Base-by-base conservation (phyloP, 2,888 invertebrate species). In the Aleiodes alternator region DNA sequence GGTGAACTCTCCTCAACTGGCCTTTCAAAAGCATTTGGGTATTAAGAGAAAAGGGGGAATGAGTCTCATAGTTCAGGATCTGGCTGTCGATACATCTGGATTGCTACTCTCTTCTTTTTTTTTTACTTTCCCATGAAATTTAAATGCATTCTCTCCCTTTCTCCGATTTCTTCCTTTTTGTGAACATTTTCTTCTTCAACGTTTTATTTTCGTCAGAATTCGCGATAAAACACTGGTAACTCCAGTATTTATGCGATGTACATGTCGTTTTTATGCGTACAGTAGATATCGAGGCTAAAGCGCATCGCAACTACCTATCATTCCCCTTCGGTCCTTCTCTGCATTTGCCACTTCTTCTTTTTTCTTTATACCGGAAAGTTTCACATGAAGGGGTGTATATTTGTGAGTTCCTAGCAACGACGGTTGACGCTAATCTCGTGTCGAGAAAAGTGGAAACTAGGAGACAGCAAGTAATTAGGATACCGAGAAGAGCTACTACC, bases 151-250 rank as follows among this genome's bases (percentile, higher is more conserved):
- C 64, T 48, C 78, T 80, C 80, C 79, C 79, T 79, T 76, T 76
- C 75, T 75, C 76, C 76, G 77, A 53, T 74, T 77, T 69, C 55
- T 66, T 69, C 68, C 75, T 76, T 78, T 72, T 72, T 74, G 76
- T 78, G 77, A 68, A 69, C 76, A 55, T 71, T 38, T 64, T 31
- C 73, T 51, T 72, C 64, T 38, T 59, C 61, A 76, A 59, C 75
- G 56, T 75, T 78, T 69, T 78, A 71, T 57, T 43, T 48, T 31
- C 68, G 29, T 43, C 80, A 76, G 74, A 74, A 79, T 80, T 80
- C 81, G 84, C 85, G 87, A 86, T 89, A 89, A 89, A 89, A 89
- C 88, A 88, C 85, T 85, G 87, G 86, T 89, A 89, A 89, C 87
- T 84, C 88, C 87, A 83, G 86, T 88, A 89, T 89, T 89, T 89